Base-by-base conservation (phyloP, 2,888 invertebrate genomes). In the Chymomyza caudatula region DNA sequence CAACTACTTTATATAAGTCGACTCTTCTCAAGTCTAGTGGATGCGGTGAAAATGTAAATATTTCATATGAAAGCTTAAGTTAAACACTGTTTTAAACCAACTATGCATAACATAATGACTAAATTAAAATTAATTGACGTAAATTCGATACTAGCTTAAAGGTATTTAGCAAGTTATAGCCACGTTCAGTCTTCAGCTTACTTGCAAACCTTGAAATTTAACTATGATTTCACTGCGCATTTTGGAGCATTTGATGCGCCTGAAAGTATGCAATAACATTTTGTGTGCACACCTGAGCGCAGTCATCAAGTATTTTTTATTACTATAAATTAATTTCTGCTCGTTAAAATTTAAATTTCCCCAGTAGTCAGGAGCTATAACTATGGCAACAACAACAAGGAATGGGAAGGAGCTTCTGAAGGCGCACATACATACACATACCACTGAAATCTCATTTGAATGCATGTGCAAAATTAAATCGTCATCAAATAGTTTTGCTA, bases 381-480 rank as follows among this genome's bases (percentile, higher is more conserved):
- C 29, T 11, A 37, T 11, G 11, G 4, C 29, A 37, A 11, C 29
- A 37, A 11, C 29, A 37, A 37, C 29, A 37, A 11, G 4, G 2
- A 37, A 37, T 2, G 8, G 11, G 2, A 37, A 4, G 11, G 29
- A 19, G 67, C 22, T 6, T 13, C n/a, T 17, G 43, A 22, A 4
- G 22, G 15, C 1, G 64, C 42, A 60, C 51, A 29, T 29, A 43
- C 63, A 54, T 60, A 71, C 51, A n/a, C 60, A 54, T 60, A 61
- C 58, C 68, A 69, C 76, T 72, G 60, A 78, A 78, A 75, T 76
- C 63, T 69, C 55, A 67, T 76, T 77, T 49, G 71, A 59, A 56
- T 51, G 60, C 71, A 62, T 63, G 67, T 77, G 65, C 59, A 69
- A 68, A 74, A 77, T 77, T 71, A 77, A 79, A 69, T 72, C 80